Percentiles rank a stretch among this genome's conserved stretches.
These are phyloP conservation scores for Ptychoptera albimana DNA, from an alignment of 2,888 invertebrate species.

Conservation along the genomic window DNA sequence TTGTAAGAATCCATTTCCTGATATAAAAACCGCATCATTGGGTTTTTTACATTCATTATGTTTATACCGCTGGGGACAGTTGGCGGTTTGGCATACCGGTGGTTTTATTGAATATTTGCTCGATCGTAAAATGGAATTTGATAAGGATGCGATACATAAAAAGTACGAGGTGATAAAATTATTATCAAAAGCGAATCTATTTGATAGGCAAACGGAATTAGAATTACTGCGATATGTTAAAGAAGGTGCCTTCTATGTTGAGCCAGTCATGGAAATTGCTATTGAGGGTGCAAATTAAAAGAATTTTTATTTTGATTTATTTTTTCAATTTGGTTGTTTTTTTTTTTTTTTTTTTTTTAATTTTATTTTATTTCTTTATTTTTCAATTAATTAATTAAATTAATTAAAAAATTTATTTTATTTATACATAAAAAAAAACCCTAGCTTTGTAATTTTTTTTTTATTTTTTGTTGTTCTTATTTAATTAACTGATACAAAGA, in stretches of 20 bases:
- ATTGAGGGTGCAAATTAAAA: conserved; percentile 39
- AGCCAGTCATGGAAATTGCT: conserved; percentile 54
- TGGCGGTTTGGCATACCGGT: conserved; percentile 50
- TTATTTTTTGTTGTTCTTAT: too few relatives aligned
- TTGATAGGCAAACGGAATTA: conserved; percentile 44
- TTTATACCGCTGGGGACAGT: conserved; percentile 64
- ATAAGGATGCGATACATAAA: conserved; percentile 37
- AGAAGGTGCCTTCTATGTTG: conserved; percentile 65
- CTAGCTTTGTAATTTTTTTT: too few relatives aligned
- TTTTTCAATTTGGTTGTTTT: too few relatives aligned
- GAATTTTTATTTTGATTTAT: too few relatives aligned
- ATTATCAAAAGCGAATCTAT: conserved; percentile 40
- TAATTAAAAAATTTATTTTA: too few relatives aligned
- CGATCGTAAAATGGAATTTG: conserved; percentile 51
- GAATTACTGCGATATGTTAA: conserved; percentile 47
- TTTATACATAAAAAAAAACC: too few relatives aligned
- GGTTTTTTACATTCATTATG: conserved; percentile 49
- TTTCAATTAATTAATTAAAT: too few relatives aligned
- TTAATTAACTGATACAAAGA: too few relatives aligned
- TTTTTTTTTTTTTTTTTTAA: too few relatives aligned
- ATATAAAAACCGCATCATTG: conserved; percentile 54
- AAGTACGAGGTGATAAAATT: conserved; percentile 58
- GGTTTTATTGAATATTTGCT: conserved; percentile 63
- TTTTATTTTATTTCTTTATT: too few relatives aligned
- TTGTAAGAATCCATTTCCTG: conserved; percentile 65